These are phyloP conservation scores for Cheilosia soror DNA, from an alignment of 2,888 invertebrate genomes.

Conservation along the genomic window DNA sequence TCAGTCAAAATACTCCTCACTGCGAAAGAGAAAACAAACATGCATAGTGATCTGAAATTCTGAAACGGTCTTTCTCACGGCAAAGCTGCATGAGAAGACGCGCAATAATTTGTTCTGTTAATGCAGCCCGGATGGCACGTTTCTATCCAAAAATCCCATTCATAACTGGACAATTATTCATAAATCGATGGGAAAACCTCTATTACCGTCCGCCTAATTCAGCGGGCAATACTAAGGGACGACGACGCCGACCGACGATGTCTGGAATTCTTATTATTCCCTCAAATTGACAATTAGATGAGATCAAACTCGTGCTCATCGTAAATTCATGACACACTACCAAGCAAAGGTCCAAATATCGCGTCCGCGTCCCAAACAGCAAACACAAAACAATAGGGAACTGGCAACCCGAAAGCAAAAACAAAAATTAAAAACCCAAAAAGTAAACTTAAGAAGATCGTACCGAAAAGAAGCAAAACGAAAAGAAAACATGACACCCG, in stretches of 20 bases:
- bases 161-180: conserved; percentile 27
- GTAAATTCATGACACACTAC: conserved; percentile 66
- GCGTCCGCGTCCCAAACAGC: conserved; percentile 26
- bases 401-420: conserved; percentile 5
- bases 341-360: conserved; percentile 56
- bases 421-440: conserved; percentile 1
- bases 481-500: conserved; percentile 72
- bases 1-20: too few relatives aligned
- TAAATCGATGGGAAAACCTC: conserved; percentile 42
- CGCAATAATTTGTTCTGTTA: too few relatives aligned
- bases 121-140: conserved; percentile 43
- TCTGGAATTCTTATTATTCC: conserved; percentile 58
- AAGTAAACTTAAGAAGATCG: conserved; percentile 20
- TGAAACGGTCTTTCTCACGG: too few relatives aligned
- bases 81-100: too few relatives aligned
- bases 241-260: conserved; percentile 41
- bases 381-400: conserved; percentile 45
- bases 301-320: conserved; percentile 74
- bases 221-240: conserved; percentile 4
- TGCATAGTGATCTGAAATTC: too few relatives aligned
- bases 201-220: conserved; percentile 34
- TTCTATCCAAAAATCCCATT: conserved; percentile 29
- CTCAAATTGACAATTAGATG: conserved; percentile 73
- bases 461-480: conserved; percentile 24
- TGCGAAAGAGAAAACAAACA: too few relatives aligned